phyloP scores from a whole-genome alignment of 1,140 invertebrate species.

The Bombus superbus region DNA sequence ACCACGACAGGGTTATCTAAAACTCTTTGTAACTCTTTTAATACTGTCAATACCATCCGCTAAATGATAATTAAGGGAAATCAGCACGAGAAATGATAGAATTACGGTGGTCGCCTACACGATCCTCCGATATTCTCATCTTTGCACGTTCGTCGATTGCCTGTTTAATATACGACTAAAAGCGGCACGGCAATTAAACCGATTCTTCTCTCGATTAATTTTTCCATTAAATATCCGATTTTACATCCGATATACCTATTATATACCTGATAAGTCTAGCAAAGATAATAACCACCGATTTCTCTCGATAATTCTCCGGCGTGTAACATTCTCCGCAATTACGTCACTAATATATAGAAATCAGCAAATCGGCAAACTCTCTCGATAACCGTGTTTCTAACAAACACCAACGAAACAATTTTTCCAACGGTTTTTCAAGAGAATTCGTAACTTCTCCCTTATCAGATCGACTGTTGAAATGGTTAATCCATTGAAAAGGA shows the following conservation, averaged over 20 bases:
- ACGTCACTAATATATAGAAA: neutral
- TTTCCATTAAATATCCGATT: neutral
- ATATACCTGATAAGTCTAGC: neutral
- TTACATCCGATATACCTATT: neutral
- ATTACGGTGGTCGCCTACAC: neutral
- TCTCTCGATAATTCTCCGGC: neutral
- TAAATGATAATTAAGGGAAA: constrained; percentile 26
- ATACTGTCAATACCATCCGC: constrained; percentile 64
- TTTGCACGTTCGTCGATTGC: constrained; percentile 1
- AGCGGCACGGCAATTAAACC: neutral
- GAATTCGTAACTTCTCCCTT: neutral
- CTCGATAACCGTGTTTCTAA: neutral
- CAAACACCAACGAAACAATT: neutral
- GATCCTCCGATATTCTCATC: neutral
- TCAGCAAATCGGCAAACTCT: neutral
- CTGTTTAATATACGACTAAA: neutral
- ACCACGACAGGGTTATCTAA: constrained; percentile 60
- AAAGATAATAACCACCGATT: neutral
- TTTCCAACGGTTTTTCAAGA: neutral
- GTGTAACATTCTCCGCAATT: neutral
- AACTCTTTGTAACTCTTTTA: constrained; percentile 71
- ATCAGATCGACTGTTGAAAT: no score
- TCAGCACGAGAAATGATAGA: neutral
- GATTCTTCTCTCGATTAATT: neutral
- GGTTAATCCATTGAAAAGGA: no score